phyloP scores from a whole-genome alignment of 2,113 vertebrate species.

The Lepisosteus osseus region DNA sequence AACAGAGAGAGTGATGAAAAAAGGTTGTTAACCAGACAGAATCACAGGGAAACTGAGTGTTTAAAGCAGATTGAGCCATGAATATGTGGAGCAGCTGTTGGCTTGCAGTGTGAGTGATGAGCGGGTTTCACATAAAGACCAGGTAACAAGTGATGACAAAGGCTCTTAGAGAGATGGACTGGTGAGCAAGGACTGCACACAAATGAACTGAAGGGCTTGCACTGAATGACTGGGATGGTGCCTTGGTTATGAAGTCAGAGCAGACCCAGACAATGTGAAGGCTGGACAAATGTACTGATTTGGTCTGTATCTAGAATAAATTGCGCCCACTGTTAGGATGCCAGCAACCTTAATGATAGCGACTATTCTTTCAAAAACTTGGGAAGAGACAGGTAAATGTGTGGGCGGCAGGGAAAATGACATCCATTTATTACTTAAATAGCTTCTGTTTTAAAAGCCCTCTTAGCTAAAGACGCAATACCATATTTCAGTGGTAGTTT shows the following conservation, averaged over 20 bases:
- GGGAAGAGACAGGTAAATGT: conserved; percentile 17
- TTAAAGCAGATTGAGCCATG: conserved; percentile 28
- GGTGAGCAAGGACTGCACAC: conserved; percentile 22
- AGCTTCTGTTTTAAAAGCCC: conserved; percentile 25
- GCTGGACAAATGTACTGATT: conserved; percentile 28
- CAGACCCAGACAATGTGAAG: not conserved
- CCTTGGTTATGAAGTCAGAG: not conserved
- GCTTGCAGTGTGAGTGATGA: conserved; percentile 26
- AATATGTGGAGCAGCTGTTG: conserved; percentile 31
- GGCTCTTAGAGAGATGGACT: conserved; percentile 28
- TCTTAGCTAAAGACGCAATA: conserved; percentile 34
- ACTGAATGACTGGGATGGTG: conserved; percentile 12
- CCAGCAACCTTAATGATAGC: conserved; percentile 23
- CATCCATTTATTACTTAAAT: conserved; percentile 14
- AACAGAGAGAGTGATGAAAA: not conserved
- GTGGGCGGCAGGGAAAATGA: conserved; percentile 21
- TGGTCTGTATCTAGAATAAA: conserved; percentile 28
- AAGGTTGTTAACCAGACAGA: not conserved
- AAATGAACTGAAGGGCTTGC: conserved; percentile 25
- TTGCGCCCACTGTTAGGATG: conserved; percentile 6
- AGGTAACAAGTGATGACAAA: conserved; percentile 32
- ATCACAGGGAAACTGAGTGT: not conserved
- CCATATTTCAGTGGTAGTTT: conserved; percentile 49
- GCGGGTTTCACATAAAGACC: conserved; percentile 19
- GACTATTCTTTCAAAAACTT: conserved; percentile 25